Percentiles rank a stretch among this genome's conserved stretches.
Evolutionary conservation across 2,888 invertebrate species (phyloP).

Genomic region (Hydrotaea cyrtoneurina): DNA sequence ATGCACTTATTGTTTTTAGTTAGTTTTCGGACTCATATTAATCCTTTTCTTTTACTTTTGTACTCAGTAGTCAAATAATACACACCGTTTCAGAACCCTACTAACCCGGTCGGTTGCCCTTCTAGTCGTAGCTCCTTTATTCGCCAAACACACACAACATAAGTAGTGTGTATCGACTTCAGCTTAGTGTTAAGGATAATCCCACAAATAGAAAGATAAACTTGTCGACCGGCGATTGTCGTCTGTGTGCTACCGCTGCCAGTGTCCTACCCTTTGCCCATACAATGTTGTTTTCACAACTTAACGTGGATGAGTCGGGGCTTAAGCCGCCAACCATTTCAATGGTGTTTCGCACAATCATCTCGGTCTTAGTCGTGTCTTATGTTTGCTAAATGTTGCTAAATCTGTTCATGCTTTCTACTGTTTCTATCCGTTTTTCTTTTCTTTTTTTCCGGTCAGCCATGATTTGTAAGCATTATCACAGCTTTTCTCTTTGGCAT

Average conservation of each 20-base stretch:
- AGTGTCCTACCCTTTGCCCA: neutral
- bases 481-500: constrained; percentile 59
- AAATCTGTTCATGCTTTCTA: constrained; percentile 24
- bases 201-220: constrained; percentile 3
- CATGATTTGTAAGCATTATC: constrained; percentile 61
- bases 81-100: constrained; percentile 3
- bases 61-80: too few species aligned
- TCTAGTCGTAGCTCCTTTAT: too few species aligned
- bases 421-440: neutral
- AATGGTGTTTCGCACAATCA: constrained; percentile 22
- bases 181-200: neutral
- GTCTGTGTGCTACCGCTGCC: neutral
- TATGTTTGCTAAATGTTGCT: constrained; percentile 32
- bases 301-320: neutral
- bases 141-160: neutral
- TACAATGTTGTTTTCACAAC: constrained; percentile 16
- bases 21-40: too few species aligned
- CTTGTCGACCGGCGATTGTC: neutral
- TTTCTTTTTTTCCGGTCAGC: constrained; percentile 24
- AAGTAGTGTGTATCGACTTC: neutral
- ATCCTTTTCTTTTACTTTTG: too few species aligned
- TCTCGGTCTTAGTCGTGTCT: neutral
- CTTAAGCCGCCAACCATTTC: constrained; percentile 23
- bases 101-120: neutral
- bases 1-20: too few species aligned